Base-by-base conservation (phyloP, 2,888 invertebrate genomes). In the Chalcosyrphus nemorum region DNA sequence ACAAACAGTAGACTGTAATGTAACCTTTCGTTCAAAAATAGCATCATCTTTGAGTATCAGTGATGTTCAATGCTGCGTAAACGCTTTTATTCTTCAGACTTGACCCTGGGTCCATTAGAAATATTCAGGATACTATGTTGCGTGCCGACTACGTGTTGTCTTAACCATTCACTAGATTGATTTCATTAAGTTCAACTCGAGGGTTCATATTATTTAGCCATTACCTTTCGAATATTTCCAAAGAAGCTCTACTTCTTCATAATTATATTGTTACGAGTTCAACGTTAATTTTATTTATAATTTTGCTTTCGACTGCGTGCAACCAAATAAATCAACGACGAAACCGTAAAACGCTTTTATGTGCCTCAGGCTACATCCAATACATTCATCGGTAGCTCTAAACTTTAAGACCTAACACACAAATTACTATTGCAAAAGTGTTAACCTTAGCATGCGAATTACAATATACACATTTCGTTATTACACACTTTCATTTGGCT, bases 361-460 rank as follows among this genome's bases (percentile, higher is more conserved):
- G 13, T 1, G 13, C 38, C 13, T 38, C 13, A 38, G 38, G 38
- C 38, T 38, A 38, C 5, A 5, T 38, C 1, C 11, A 38, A n/a
- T 13, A 13, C 35, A 9, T n/a, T 4, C n/a, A 35, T 3, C n/a
- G 35, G 38, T 13, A 13, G 13, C 38, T 38, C 13, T 38, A 38
- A 38, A n/a, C n/a, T 11, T 19, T 19, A 19, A 19, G 19, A 19
- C 45, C 43, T 43, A 45, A 17, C 17, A 17, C 17, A 45, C 32
- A 35, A 45, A 45, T 32, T 32, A 29, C 45, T 0, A 29, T 45
- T 70, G 57, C 47, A 35, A 57, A 47, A 38, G n/a, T 7, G 4
- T 19, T 43, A 43, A 21, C 45, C 54, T 57, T 24, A 70, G 21
- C 35, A 45, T 32, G 11, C 32, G 35, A 45, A 54, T 54, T 68